Evolutionary conservation across 2,797 vertebrate genomes (phyloP).

Genomic region (Chelmon rostratus): DNA sequence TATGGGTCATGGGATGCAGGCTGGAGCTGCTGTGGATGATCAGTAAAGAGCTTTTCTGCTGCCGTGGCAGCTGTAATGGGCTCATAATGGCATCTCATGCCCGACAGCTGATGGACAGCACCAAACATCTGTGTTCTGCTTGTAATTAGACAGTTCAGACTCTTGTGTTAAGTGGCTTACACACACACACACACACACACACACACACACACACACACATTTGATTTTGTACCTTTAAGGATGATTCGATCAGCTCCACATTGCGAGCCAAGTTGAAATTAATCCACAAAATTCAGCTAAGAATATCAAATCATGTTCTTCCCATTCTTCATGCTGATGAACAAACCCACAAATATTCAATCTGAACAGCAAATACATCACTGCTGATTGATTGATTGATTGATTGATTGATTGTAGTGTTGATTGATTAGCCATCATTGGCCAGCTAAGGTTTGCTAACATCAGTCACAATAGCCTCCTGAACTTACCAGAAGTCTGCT

Average conservation of each 20-base stretch:
- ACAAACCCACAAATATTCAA: neutral
- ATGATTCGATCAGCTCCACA: neutral
- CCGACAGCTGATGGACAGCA: slow-evolving; percentile 58
- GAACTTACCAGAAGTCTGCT: too few relatives aligned
- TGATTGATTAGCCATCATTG: neutral
- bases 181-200: neutral
- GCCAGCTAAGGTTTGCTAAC: too few relatives aligned
- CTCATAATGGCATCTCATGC: slow-evolving; percentile 34
- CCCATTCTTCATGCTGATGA: neutral
- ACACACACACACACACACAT: neutral
- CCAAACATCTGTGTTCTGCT: slow-evolving; percentile 53
- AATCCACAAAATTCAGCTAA: neutral
- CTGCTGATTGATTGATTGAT: too few relatives aligned
- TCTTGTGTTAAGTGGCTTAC: slow-evolving; percentile 35
- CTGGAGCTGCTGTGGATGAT: slow-evolving; percentile 21
- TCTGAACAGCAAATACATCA: neutral
- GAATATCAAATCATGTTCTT: neutral
- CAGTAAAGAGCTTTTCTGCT: slow-evolving; percentile 25
- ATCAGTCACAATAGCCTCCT: too few relatives aligned
- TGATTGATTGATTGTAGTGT: neutral
- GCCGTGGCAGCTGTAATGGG: slow-evolving; percentile 37
- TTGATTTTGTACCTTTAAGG: neutral
- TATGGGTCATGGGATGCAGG: slow-evolving; percentile 2
- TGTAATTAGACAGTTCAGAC: slow-evolving; percentile 40
- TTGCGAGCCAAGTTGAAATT: neutral